Conservation (phyloP, 2,113 vertebrate species). For the Limnothrissa miodon region DNA sequence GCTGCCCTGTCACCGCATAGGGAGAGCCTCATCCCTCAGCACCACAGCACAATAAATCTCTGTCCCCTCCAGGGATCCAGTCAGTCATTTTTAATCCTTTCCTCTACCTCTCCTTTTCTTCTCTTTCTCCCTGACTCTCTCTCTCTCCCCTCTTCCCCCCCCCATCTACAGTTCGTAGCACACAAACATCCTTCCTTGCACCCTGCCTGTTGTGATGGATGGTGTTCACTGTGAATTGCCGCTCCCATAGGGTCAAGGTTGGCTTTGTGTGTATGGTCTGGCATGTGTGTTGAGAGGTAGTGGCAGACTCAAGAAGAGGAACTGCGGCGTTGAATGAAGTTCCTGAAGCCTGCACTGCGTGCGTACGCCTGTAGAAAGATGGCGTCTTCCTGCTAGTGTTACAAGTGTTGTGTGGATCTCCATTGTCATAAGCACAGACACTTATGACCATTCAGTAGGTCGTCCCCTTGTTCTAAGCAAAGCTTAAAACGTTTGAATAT, state of each 20-base stretch:
- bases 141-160: neutral
- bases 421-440: neutral
- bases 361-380: neutral
- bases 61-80: constrained; percentile 22
- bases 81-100: constrained; percentile 25
- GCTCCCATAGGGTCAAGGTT: constrained; percentile 11
- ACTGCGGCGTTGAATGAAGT: neutral
- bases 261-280: neutral
- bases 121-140: neutral
- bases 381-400: too few relatives aligned
- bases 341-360: too few relatives aligned
- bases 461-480: neutral
- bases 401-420: neutral
- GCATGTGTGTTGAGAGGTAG: neutral
- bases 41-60: constrained; percentile 33
- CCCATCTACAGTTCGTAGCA: neutral
- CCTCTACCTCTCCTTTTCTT: neutral
- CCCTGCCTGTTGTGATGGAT: neutral
- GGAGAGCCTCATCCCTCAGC: constrained; percentile 28
- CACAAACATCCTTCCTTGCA: constrained; percentile 7
- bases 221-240: neutral
- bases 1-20: constrained; percentile 7
- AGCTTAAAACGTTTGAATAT: neutral
- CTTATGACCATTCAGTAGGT: neutral
- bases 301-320: neutral